Conservation (phyloP, 2,797 vertebrate species). For the Paedocypris micromegethes region DNA sequence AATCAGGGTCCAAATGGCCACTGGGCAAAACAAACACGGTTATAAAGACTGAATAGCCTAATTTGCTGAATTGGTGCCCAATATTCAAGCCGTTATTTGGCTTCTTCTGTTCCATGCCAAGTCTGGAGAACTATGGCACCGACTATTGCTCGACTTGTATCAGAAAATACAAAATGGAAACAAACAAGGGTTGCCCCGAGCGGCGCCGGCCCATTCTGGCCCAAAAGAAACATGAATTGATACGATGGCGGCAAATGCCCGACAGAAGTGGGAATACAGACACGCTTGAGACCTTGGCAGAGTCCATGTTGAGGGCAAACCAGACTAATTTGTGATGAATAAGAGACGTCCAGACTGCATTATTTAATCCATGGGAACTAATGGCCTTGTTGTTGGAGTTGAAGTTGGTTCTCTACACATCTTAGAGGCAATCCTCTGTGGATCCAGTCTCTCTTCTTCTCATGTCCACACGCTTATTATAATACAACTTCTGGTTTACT, state of each 20-base stretch:
- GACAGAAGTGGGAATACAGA: constrained; percentile 29
- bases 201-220: constrained; percentile 23
- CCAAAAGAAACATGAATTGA: constrained; percentile 32
- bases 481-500: no score
- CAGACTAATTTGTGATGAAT: constrained; percentile 52
- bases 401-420: constrained; percentile 14
- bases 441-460: constrained; percentile 14
- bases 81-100: constrained; percentile 36
- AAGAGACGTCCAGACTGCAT: constrained; percentile 44
- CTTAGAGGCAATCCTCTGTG: constrained; percentile 24
- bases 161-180: constrained; percentile 8
- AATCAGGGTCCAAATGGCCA: constrained; percentile 4
- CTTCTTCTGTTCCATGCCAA: constrained; percentile 37
- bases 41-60: constrained; percentile 31
- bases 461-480: no score
- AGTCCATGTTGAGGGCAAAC: constrained; percentile 36
- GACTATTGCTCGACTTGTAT: constrained; percentile 20
- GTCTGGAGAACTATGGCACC: constrained; percentile 19
- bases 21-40: constrained; percentile 17
- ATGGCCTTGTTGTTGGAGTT: constrained; percentile 34
- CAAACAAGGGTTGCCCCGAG: constrained; percentile 9
- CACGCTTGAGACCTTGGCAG: constrained; percentile 39
- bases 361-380: constrained; percentile 44
- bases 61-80: constrained; percentile 39
- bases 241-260: constrained; percentile 25